phyloP scores from a whole-genome alignment of 2,797 vertebrate genomes.

The Corythornis leucogaster region DNA sequence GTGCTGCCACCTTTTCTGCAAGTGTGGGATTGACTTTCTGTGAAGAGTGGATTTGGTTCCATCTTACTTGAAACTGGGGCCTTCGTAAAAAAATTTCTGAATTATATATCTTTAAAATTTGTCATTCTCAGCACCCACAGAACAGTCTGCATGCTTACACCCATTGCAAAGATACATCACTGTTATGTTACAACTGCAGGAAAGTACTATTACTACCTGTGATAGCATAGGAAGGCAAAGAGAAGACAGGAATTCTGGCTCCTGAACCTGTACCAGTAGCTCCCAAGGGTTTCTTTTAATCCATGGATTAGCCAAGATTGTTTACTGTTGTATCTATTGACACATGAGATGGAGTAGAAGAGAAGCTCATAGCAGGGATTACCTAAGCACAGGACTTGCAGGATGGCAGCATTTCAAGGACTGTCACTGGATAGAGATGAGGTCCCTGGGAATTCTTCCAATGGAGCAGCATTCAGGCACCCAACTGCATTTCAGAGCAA shows the following conservation, averaged over 20 bases:
- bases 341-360: neutral
- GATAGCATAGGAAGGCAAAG: neutral
- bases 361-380: neutral
- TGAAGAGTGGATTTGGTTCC: neutral
- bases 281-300: neutral
- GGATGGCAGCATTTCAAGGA: neutral
- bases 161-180: rapidly evolving
- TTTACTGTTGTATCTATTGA: neutral
- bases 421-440: neutral
- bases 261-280: neutral
- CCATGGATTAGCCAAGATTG: neutral
- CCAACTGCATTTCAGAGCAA: neutral
- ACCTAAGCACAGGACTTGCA: neutral
- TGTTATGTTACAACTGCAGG: neutral
- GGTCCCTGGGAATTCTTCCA: neutral
- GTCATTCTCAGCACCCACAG: neutral
- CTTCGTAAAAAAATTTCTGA: neutral
- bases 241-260: neutral
- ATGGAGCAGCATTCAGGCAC: neutral
- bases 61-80: neutral
- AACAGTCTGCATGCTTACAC: neutral
- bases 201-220: neutral
- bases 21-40: neutral
- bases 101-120: neutral
- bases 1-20: neutral